phyloP scores from a whole-genome alignment of 2,113 vertebrate species.

The Rhegmatorhina hoffmannsi region DNA sequence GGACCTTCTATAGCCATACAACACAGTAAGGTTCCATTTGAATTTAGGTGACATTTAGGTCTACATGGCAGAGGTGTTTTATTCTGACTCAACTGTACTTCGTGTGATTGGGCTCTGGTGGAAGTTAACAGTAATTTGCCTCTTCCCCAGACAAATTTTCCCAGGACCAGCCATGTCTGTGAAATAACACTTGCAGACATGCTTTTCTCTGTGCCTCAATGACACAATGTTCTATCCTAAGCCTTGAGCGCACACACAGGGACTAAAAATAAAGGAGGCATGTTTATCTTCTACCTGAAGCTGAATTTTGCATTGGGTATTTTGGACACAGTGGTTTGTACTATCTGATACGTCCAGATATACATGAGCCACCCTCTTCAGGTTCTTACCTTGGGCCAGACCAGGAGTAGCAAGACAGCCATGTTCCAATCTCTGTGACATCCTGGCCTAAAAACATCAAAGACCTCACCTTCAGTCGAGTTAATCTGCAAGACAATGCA shows the following conservation, averaged over 20 bases:
- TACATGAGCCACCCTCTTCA: neutral
- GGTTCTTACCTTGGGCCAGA: neutral
- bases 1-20: neutral
- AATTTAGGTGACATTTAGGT: neutral
- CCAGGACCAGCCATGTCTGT: neutral
- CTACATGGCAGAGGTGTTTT: neutral
- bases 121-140: neutral
- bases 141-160: neutral
- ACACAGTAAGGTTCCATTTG: neutral
- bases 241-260: neutral
- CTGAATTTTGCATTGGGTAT: neutral
- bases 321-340: neutral
- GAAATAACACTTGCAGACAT: neutral
- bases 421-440: neutral
- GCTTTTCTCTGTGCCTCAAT: neutral
- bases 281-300: neutral
- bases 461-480: neutral
- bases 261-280: neutral
- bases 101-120: neutral
- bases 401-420: neutral
- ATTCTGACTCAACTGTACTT: neutral
- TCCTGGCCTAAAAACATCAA: neutral
- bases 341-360: neutral
- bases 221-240: neutral
- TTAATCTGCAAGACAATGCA: neutral